Conservation (phyloP, 2,113 vertebrate genomes). For the Sciurus niger region DNA sequence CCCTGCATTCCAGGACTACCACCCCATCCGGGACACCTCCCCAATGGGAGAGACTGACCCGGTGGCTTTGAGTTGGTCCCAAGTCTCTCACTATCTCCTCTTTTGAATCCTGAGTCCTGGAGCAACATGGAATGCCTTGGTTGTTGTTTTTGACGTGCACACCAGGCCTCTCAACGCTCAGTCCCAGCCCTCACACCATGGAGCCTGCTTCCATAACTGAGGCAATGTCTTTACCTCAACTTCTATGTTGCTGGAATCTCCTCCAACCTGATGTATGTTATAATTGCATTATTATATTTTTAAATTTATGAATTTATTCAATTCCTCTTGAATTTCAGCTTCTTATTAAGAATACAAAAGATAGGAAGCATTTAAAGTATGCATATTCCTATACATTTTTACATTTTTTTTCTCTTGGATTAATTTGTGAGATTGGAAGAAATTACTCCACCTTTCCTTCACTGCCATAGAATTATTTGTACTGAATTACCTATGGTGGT, state of each 20-base stretch:
- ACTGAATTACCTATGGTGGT: not conserved
- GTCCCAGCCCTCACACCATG: no score
- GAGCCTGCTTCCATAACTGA: not conserved
- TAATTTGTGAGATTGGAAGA: not conserved
- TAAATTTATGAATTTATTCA: not conserved
- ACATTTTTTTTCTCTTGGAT: not conserved
- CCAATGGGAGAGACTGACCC: no score
- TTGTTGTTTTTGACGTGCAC: not conserved
- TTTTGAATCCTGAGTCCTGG: no score
- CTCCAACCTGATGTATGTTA: not conserved
- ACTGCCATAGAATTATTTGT: not conserved
- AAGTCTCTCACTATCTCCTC: no score
- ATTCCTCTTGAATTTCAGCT: not conserved
- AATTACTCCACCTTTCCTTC: not conserved
- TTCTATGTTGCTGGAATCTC: not conserved
- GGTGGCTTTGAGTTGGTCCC: no score
- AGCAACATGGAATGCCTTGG: no score
- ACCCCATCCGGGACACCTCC: no score
- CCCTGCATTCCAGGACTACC: no score
- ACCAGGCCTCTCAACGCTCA: no score
- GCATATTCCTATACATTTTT: not conserved
- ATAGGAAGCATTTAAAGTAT: not conserved
- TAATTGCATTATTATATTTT: not conserved
- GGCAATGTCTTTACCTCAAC: not conserved
- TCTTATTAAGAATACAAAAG: not conserved